These are phyloP conservation scores for Eupithecia subfuscata DNA, from an alignment of 2,888 invertebrate genomes.

Conservation along the genomic window DNA sequence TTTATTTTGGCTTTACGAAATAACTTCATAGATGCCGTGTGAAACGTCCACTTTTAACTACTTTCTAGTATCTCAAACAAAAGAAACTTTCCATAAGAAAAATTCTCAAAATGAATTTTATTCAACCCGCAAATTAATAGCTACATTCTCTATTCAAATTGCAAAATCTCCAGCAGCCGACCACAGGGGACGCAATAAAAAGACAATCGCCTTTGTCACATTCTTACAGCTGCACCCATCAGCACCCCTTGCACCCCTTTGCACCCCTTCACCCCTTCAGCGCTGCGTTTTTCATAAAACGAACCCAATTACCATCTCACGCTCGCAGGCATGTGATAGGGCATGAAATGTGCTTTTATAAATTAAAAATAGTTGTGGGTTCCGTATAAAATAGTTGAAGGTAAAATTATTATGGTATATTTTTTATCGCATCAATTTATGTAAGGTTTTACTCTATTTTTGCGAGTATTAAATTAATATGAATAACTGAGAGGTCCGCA, in stretches of 20 bases:
- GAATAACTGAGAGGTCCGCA: too few relatives aligned
- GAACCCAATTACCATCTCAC: conserved; percentile 54
- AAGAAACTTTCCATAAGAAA: not conserved
- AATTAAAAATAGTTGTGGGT: conserved; percentile 3
- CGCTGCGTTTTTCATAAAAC: conserved; percentile 52
- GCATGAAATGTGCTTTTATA: not conserved
- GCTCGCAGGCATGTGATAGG: conserved; percentile 22
- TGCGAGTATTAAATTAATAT: too few relatives aligned
- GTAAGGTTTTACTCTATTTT: too few relatives aligned
- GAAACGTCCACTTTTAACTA: too few relatives aligned
- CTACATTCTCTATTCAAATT: not conserved
- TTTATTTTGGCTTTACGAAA: too few relatives aligned
- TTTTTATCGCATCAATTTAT: too few relatives aligned
- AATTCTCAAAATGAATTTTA: not conserved
- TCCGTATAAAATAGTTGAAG: conserved; percentile 8
- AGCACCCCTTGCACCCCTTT: not conserved
- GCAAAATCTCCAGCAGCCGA: conserved; percentile 7
- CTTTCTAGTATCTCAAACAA: not conserved
- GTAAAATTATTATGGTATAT: not conserved
- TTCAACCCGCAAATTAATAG: not conserved
- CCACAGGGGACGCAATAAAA: conserved; percentile 22
- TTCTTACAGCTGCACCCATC: conserved; percentile 19
- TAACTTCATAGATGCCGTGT: too few relatives aligned
- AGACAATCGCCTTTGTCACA: conserved; percentile 25
- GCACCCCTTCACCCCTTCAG: conserved; percentile 12